phyloP scores from a whole-genome alignment of 2,888 invertebrate genomes.

The Holacanthella duospinosa region DNA sequence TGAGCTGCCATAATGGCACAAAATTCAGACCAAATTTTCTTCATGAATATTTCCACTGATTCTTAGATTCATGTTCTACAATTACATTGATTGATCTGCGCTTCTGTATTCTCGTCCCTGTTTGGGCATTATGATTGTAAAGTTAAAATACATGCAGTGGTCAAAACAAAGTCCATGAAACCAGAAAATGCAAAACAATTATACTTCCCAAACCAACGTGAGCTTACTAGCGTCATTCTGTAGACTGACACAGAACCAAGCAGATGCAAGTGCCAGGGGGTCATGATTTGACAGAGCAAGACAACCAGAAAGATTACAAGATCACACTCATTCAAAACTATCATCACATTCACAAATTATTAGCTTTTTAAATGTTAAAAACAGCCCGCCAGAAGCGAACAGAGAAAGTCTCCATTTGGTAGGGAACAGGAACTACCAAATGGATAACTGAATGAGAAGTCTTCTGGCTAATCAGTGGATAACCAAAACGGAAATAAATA shows the following conservation, averaged over 20 bases:
- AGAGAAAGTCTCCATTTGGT: neutral
- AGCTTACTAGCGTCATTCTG: too few species aligned
- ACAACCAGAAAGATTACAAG: neutral
- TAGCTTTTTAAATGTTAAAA: too few species aligned
- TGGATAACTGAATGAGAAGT: neutral
- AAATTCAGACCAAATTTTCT: too few species aligned
- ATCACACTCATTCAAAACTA: neutral
- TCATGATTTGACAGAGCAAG: too few species aligned
- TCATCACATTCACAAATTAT: neutral
- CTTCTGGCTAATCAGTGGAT: too few species aligned
- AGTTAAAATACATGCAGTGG: neutral
- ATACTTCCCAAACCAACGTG: too few species aligned
- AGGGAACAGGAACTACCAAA: neutral
- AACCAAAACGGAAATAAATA: neutral
- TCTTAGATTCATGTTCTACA: neutral
- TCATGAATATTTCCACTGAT: too few species aligned
- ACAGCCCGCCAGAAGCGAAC: neutral
- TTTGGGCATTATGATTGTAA: neutral
- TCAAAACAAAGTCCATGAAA: too few species aligned
- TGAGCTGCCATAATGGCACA: too few species aligned
- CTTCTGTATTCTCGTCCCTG: neutral
- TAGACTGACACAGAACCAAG: too few species aligned
- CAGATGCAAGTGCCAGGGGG: too few species aligned
- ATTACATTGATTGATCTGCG: neutral
- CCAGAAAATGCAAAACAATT: too few species aligned